These are phyloP conservation scores for Notechis scutatus DNA, from an alignment of 2,113 vertebrate genomes.

Conservation along the genomic window DNA sequence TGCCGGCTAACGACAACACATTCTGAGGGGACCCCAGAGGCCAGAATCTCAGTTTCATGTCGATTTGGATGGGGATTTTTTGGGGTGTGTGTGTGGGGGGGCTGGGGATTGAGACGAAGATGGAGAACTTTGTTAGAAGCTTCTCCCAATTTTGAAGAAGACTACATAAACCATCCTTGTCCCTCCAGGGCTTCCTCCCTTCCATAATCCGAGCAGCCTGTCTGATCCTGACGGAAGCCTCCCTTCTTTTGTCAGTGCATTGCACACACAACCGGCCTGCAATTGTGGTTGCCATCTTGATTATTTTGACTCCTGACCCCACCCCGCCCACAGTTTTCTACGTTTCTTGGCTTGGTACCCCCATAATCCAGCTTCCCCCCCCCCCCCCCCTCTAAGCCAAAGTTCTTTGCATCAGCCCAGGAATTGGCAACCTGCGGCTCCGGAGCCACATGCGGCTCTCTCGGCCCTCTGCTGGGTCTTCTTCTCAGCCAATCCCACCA, in stretches of 20 bases:
- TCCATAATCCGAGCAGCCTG: not conserved
- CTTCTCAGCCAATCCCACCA: too few relatives aligned
- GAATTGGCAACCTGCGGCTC: too few relatives aligned
- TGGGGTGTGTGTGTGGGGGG: fast-evolving
- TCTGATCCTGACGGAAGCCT: too few relatives aligned
- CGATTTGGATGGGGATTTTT: not conserved
- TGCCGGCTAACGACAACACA: too few relatives aligned
- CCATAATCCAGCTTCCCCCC: not conserved
- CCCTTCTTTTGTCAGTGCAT: not conserved
- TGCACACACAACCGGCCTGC: not conserved
- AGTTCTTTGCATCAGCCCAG: too few relatives aligned
- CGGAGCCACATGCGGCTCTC: too few relatives aligned
- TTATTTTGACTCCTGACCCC: not conserved
- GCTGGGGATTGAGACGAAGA: not conserved
- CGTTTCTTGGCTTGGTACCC: not conserved
- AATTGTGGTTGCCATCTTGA: not conserved
- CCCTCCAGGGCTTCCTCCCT: not conserved
- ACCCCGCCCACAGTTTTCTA: not conserved
- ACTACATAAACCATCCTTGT: not conserved
- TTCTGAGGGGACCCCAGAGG: not conserved
- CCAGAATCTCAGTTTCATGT: not conserved
- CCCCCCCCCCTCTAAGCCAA: too few relatives aligned
- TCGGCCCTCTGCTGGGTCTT: too few relatives aligned
- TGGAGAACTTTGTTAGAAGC: not conserved
- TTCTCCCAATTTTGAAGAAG: not conserved